phyloP scores from a whole-genome alignment of 2,797 vertebrate species.

The Coregonus ussuriensis region DNA sequence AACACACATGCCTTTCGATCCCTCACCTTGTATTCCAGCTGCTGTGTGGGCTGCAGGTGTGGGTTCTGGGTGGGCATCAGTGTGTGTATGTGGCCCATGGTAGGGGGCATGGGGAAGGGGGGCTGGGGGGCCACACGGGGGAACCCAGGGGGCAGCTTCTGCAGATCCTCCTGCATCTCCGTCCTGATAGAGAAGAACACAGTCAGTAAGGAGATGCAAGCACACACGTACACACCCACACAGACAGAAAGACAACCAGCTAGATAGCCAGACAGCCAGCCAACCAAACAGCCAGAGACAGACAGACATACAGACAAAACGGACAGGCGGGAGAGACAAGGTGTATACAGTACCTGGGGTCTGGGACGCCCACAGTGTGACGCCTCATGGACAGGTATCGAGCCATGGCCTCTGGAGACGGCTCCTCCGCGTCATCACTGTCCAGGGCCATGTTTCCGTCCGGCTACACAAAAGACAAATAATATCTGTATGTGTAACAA shows the following conservation, averaged over 20 bases:
- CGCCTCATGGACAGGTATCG: conserved; percentile 98
- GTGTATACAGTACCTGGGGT: conserved; percentile 83
- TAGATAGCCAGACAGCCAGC: background rate
- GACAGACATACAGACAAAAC: background rate
- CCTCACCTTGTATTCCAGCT: conserved; percentile 97
- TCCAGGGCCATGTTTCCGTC: conserved; percentile 93
- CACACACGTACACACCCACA: background rate
- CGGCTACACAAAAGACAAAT: conserved; percentile 71
- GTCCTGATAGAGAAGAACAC: conserved; percentile 72
- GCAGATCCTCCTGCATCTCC: conserved; percentile 92
- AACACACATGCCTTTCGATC: background rate
- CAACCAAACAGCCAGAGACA: background rate
- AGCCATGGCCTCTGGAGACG: conserved; percentile 95
- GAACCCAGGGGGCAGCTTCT: conserved; percentile 92
- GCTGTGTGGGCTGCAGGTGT: conserved; percentile 90
- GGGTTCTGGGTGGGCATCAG: conserved; percentile 91
- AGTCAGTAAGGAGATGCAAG: background rate
- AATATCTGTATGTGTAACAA: background rate
- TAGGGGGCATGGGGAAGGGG: conserved; percentile 86
- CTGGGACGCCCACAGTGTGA: conserved; percentile 96
- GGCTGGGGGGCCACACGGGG: conserved; percentile 84
- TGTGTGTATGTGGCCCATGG: conserved; percentile 86
- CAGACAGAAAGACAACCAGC: background rate
- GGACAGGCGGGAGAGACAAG: background rate
- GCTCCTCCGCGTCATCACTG: conserved; percentile 97